Percentiles rank a stretch among this genome's conserved stretches.
Evolutionary conservation across 2,888 invertebrate genomes (phyloP).

Genomic region (Netelia virgata): DNA sequence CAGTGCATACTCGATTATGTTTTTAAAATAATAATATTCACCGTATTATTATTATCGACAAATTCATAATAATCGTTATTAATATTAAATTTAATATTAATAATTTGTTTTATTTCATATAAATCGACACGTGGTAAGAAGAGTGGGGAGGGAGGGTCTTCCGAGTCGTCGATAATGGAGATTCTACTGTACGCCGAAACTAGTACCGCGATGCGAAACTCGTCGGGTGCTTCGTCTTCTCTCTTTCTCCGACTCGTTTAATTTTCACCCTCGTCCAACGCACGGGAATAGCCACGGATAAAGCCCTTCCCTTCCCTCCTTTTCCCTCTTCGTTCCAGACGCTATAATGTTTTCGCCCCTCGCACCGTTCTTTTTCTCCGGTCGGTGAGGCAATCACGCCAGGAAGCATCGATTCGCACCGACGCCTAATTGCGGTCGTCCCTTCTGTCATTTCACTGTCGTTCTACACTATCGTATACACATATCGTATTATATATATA

Average conservation of each 20-base stretch:
- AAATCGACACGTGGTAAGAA: neutral
- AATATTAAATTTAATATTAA: neutral
- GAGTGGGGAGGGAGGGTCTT: neutral
- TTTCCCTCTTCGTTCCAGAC: constrained; percentile 24
- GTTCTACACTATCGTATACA: constrained; percentile 18
- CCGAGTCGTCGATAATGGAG: neutral
- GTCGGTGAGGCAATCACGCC: constrained; percentile 27
- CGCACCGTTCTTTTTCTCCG: neutral
- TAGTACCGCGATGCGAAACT: neutral
- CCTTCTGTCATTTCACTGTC: constrained; percentile 60
- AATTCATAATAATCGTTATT: neutral
- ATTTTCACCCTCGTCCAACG: constrained; percentile 14
- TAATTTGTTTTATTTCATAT: neutral
- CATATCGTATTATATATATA: neutral
- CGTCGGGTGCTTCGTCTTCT: neutral
- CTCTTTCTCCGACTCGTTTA: constrained; percentile 12
- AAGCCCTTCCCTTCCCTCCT: constrained; percentile 19
- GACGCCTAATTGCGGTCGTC: constrained; percentile 52
- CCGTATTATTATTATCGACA: too few relatives aligned
- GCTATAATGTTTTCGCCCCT: constrained; percentile 17
- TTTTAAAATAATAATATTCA: neutral
- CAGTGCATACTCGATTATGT: constrained; percentile 12
- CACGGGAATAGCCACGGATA: neutral
- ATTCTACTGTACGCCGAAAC: constrained; percentile 9
- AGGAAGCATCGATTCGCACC: constrained; percentile 47